phyloP scores from a whole-genome alignment of 2,888 invertebrate genomes.

The Meiosimyza platycephala region DNA sequence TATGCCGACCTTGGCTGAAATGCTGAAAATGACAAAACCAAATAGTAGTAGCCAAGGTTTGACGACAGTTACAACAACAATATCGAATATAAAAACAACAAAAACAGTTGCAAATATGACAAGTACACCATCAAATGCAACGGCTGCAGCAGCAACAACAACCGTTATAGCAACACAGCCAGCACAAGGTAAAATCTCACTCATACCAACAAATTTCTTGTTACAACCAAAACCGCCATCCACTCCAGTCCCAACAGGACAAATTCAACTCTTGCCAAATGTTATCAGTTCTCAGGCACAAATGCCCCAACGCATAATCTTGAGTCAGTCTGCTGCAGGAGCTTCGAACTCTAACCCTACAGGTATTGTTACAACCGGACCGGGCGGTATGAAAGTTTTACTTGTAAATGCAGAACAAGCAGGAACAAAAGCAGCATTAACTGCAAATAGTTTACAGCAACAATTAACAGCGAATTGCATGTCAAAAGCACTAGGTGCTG shows the following conservation, averaged over 20 bases:
- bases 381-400: constrained; percentile 64
- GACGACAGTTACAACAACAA: constrained; percentile 41
- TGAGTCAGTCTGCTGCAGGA: constrained; percentile 41
- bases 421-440: constrained; percentile 41
- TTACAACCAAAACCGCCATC: constrained; percentile 57
- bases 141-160: constrained; percentile 43
- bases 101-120: constrained; percentile 37
- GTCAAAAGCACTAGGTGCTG: constrained; percentile 23
- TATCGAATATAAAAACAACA: constrained; percentile 31
- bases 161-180: constrained; percentile 21
- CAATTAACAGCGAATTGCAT: constrained; percentile 35
- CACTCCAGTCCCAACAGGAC: constrained; percentile 29
- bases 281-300: constrained; percentile 24
- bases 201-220: constrained; percentile 67
- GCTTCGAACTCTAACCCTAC: constrained; percentile 38
- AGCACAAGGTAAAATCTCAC: constrained; percentile 61
- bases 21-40: constrained; percentile 54
- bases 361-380: constrained; percentile 54
- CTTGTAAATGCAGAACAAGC: constrained; percentile 62
- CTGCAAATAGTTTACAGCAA: constrained; percentile 40
- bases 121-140: constrained; percentile 35
- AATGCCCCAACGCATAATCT: constrained; percentile 51
- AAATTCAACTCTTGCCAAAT: constrained; percentile 43
- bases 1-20: constrained; percentile 54
- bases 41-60: constrained; percentile 48